A percentile compares a stretch with the other conserved stretches of the same genome.
Conservation (phyloP, 2,888 invertebrate genomes). For the Nowickia ferox region DNA sequence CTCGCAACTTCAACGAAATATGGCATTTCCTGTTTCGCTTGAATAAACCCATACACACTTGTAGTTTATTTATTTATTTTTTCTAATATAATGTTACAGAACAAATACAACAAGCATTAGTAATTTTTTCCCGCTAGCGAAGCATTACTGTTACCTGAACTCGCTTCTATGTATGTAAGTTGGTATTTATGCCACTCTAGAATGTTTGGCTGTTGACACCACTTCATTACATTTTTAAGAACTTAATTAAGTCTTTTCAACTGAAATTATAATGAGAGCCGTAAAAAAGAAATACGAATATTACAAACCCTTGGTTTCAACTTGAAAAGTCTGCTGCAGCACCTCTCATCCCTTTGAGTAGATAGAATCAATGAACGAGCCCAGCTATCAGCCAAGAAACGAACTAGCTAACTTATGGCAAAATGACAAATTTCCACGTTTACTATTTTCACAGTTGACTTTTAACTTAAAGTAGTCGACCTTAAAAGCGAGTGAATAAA, state of each 20-base stretch:
- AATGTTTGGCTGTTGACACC: slow-evolving; percentile 25
- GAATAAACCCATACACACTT: not conserved
- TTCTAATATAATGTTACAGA: not conserved
- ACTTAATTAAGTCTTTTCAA: slow-evolving; percentile 68
- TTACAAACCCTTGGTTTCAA: slow-evolving; percentile 15
- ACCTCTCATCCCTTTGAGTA: not conserved
- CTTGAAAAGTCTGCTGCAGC: slow-evolving; percentile 1
- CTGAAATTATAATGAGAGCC: slow-evolving; percentile 40
- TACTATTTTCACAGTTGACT: slow-evolving; percentile 79
- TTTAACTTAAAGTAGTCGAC: slow-evolving; percentile 76
- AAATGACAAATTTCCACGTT: slow-evolving; percentile 80
- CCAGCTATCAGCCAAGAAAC: not conserved
- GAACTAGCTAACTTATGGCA: slow-evolving; percentile 74
- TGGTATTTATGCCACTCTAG: not conserved
- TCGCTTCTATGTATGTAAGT: not conserved
- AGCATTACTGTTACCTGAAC: slow-evolving; percentile 27
- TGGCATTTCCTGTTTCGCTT: slow-evolving; percentile 44
- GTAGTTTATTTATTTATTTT: not conserved
- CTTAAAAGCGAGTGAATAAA: slow-evolving; percentile 64
- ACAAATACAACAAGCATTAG: not conserved
- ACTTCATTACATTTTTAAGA: slow-evolving; percentile 64
- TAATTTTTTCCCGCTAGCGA: slow-evolving; percentile 47
- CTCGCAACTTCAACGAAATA: slow-evolving; percentile 30
- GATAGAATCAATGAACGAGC: not conserved
- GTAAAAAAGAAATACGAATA: not conserved